Evolutionary conservation across 2,113 vertebrate species (phyloP).

Genomic region (Tenebrosternarchus preto): DNA sequence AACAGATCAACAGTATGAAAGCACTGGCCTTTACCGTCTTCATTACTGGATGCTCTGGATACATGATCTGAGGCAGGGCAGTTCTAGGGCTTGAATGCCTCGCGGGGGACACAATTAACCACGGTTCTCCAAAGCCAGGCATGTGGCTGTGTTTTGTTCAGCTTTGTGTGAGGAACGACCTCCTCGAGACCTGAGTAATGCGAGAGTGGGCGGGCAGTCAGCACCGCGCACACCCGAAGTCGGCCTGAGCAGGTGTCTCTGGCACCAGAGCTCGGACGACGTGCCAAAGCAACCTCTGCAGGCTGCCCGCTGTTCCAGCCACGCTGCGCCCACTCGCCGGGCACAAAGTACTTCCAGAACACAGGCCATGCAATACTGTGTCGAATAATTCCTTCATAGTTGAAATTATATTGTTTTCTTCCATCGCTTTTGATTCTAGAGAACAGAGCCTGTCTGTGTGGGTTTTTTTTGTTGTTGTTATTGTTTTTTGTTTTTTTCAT

Average conservation of each 20-base stretch:
- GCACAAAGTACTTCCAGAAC: background rate
- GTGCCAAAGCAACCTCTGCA: slow-evolving; percentile 44
- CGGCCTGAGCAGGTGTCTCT: slow-evolving; percentile 27
- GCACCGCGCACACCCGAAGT: slow-evolving; percentile 19
- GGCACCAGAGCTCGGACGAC: slow-evolving; percentile 7
- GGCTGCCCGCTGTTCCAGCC: background rate
- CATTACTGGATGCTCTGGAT: slow-evolving; percentile 51
- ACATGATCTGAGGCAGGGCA: slow-evolving; percentile 10
- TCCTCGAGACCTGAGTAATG: slow-evolving; percentile 41
- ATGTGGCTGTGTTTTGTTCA: slow-evolving; percentile 27
- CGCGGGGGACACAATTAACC: slow-evolving; percentile 50
- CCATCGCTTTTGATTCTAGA: slow-evolving; percentile 10
- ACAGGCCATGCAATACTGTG: slow-evolving; percentile 12
- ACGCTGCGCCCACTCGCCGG: background rate
- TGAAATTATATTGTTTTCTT: slow-evolving; percentile 1
- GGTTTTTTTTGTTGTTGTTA: no score
- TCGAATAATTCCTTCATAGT: slow-evolving; percentile 26
- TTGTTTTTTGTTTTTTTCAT: background rate
- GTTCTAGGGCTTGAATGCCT: background rate
- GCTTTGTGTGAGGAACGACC: slow-evolving; percentile 22
- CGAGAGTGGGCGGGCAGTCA: slow-evolving; percentile 29
- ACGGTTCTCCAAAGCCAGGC: slow-evolving; percentile 46
- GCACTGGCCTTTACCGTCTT: slow-evolving; percentile 31
- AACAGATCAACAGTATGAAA: background rate
- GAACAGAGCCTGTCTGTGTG: background rate